Evolutionary conservation across 2,113 vertebrate species (phyloP).

Genomic region (Riparia riparia): DNA sequence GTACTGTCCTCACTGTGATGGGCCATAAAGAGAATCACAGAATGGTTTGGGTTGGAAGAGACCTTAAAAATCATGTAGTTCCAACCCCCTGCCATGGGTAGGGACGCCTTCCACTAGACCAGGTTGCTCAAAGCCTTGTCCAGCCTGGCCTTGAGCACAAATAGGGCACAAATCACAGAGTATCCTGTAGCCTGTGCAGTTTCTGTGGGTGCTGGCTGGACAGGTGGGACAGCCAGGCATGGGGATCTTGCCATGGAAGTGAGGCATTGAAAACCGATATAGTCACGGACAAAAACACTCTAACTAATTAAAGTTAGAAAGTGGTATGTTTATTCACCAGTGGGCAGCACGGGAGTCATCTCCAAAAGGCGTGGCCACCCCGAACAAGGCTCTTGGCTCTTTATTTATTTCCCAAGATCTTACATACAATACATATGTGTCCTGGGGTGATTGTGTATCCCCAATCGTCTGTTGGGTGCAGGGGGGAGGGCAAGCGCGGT

Average conservation of each 20-base stretch:
- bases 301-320: too few relatives aligned
- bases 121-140: not conserved
- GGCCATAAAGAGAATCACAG: not conserved
- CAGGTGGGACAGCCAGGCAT: not conserved
- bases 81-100: not conserved
- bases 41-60: not conserved
- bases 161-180: not conserved
- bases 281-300: too few relatives aligned
- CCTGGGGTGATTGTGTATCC: too few relatives aligned
- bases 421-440: too few relatives aligned
- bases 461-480: too few relatives aligned
- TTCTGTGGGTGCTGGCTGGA: not conserved
- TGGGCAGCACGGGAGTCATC: too few relatives aligned
- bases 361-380: too few relatives aligned
- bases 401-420: too few relatives aligned
- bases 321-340: too few relatives aligned
- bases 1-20: not conserved
- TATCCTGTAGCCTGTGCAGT: not conserved
- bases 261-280: too few relatives aligned
- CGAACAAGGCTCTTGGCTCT: too few relatives aligned
- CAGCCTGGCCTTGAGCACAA: not conserved
- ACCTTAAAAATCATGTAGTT: not conserved
- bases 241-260: not conserved
- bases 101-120: not conserved
- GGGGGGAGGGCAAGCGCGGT: too few relatives aligned